Evolutionary conservation across 1,140 invertebrate species (phyloP), one percentile per base, ranked within the genome.

Genomic region (Meloidogyne floridensis): DNA sequence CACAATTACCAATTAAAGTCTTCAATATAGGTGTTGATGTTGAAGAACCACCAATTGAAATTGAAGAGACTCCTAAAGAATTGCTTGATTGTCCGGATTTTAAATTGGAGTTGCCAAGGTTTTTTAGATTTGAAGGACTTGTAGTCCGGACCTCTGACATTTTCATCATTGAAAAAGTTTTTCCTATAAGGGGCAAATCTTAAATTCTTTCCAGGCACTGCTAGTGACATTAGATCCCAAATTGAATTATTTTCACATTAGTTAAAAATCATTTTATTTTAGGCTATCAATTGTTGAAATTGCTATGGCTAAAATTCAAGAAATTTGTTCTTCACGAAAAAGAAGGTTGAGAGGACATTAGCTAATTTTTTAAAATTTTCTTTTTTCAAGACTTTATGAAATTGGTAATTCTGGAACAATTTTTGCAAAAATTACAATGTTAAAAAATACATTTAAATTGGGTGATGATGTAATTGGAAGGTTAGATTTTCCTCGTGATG

Each of bases 401-500:
- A 87, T 88, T n/a, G 86, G 69, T 11, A 88, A 79, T 83, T 81
- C 79, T 7, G 75, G 76, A 43, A 79, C 74, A 47, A 59, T 83
- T 20, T 86, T 88, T 72, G 86, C 88, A 51, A 72, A 82, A 5
- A 77, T 89, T n/a, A 84, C 84, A 65, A 84, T 90, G 71, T 88
- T 83, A 32, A 87, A 83, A 70, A 81, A 87, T 51, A 47, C 84
- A 11, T 89, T 88, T 69, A 88, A 87, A 59, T 73, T 89, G 32
- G 88, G 88, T 20, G 88, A 89, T 73, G 87, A 89, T 73, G 81
- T 89, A 10, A 53, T 84, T 51, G 84, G 86, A 18, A 56, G 56
- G 18, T 72, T 85, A 72, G 76, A 76, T 18, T 87, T 86, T 87
- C 77, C 87, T 47, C 88, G 83, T 43, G 77, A 81, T 13, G 77